These are phyloP conservation scores for Epinephelus lanceolatus DNA, from an alignment of 2,113 vertebrate genomes.

Conservation along the genomic window DNA sequence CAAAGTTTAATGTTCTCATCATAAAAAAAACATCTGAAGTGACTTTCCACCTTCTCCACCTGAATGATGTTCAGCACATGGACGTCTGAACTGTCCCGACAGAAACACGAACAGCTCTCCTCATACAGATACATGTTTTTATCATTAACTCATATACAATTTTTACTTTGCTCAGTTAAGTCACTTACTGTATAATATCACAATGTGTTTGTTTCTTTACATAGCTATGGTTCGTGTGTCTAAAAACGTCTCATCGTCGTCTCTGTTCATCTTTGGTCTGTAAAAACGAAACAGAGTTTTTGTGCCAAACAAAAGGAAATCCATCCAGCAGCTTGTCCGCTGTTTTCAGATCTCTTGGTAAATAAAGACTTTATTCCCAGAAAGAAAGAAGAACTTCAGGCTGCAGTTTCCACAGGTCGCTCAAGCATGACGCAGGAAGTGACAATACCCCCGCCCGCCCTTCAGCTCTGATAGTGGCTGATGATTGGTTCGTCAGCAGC, in stretches of 20 bases:
- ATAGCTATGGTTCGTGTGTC: slow-evolving; percentile 3
- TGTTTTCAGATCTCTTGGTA: slow-evolving; percentile 10
- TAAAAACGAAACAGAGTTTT: slow-evolving; percentile 87
- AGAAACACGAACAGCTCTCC: slow-evolving; percentile 33
- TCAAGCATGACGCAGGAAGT: slow-evolving; percentile 11
- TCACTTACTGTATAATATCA: slow-evolving; percentile 47
- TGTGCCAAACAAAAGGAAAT: slow-evolving; percentile 87
- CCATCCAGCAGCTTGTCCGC: slow-evolving; percentile 3
- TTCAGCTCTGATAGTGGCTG: neutral
- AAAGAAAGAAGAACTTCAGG: neutral
- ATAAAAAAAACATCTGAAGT: slow-evolving; percentile 16
- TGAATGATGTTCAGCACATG: slow-evolving; percentile 2
- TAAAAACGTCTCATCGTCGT: slow-evolving; percentile 62
- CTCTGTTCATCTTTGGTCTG: slow-evolving; percentile 95
- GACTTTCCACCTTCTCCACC: slow-evolving; percentile 9
- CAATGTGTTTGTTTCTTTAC: slow-evolving; percentile 60
- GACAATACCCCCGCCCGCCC: neutral
- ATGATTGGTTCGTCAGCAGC: slow-evolving; percentile 22
- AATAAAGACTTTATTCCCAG: neutral
- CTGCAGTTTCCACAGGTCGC: slow-evolving; percentile 15
- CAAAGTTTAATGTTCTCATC: slow-evolving; percentile 22
- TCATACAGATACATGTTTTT: slow-evolving; percentile 23
- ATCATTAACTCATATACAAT: slow-evolving; percentile 30
- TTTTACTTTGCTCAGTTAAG: slow-evolving; percentile 44
- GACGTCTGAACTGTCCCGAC: slow-evolving; percentile 1